Base-by-base conservation (phyloP, 2,888 invertebrate genomes). In the Tetropium fuscum region DNA sequence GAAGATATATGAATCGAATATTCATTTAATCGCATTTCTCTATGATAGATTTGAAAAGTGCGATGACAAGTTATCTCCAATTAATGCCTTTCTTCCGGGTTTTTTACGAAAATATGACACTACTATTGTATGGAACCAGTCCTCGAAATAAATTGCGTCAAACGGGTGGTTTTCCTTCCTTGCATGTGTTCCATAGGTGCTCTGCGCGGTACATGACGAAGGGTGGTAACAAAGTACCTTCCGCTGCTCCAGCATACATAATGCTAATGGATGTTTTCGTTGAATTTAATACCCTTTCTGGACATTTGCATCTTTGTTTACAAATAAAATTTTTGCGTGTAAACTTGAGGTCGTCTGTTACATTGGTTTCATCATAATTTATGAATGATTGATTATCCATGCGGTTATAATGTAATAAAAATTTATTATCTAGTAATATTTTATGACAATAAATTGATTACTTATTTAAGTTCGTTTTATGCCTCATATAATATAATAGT, bases 181-280 rank as follows among this genome's bases (percentile, higher is more conserved):
- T 74, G 82, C 83, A 83, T 5, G 75, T 72, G 25, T 74, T n/a
- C 4, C 25, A 25, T 25, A 25, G n/a, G 25, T 25, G 25, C 25
- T 25, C 25, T n/a, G 4, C 25, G 60, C 65, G 83, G 62, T 82
- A 82, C 0, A 81, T 78, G 2, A 81, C 77, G 38, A 81, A 82
- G 10, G 71, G 69, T 4, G 81, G 80, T 18, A 82, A 62, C 1
- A 78, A 15, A 34, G 64, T 53, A 2, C 81, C 82, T 45, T 59
- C 67, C 5, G 81, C 80, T 8, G 32, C 11, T 49, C 34, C 53
- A 13, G 51, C 58, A 40, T 38, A 54, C 64, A 64, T 56, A 6
- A 64, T 3, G 25, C 47, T 16, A 25, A 61, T 48, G 22, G 56
- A 59, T 15, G 55, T 59, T 58, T 59, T 61, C n/a, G 53, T 57